These are phyloP conservation scores for Graphium colonna DNA, from an alignment of 2,888 invertebrate genomes.

Conservation along the genomic window DNA sequence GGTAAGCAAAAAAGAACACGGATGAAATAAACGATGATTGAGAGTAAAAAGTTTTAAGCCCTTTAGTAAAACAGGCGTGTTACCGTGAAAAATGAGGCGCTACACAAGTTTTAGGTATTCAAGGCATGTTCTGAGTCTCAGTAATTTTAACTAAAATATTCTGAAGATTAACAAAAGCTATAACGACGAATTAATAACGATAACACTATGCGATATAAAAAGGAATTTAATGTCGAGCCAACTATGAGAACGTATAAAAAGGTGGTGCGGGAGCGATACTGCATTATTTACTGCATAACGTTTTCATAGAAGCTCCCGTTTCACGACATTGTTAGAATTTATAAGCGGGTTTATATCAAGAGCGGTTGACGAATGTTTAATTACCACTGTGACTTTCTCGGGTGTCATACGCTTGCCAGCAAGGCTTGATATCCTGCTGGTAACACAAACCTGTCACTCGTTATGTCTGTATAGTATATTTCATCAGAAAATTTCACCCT, in stretches of 20 bases:
- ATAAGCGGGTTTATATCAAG: conserved; percentile 66
- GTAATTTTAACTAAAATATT: too few relatives aligned
- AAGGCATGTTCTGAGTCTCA: too few relatives aligned
- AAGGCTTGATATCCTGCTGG: conserved; percentile 32
- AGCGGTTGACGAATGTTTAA: conserved; percentile 65
- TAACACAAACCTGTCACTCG: conserved; percentile 27
- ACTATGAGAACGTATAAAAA: too few relatives aligned
- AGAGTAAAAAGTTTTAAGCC: too few relatives aligned
- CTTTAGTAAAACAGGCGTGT: too few relatives aligned
- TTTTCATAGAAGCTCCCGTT: conserved; percentile 52
- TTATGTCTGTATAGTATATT: conserved; percentile 21
- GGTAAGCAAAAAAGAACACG: too few relatives aligned
- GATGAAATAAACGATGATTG: too few relatives aligned
- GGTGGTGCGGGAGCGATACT: conserved; percentile 23
- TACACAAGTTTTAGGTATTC: too few relatives aligned
- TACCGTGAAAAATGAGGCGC: too few relatives aligned
- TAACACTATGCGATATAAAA: conserved; percentile 6
- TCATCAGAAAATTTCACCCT: conserved; percentile 23
- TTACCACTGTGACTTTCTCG: conserved; percentile 61
- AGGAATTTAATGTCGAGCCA: conserved; percentile 19
- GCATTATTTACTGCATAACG: conserved; percentile 35
- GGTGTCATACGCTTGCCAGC: conserved; percentile 41
- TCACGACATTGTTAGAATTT: conserved; percentile 68
- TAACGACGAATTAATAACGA: too few relatives aligned
- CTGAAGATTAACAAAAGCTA: too few relatives aligned